phyloP scores from a whole-genome alignment of 2,797 vertebrate species.

The Gymnothorax reevesii region DNA sequence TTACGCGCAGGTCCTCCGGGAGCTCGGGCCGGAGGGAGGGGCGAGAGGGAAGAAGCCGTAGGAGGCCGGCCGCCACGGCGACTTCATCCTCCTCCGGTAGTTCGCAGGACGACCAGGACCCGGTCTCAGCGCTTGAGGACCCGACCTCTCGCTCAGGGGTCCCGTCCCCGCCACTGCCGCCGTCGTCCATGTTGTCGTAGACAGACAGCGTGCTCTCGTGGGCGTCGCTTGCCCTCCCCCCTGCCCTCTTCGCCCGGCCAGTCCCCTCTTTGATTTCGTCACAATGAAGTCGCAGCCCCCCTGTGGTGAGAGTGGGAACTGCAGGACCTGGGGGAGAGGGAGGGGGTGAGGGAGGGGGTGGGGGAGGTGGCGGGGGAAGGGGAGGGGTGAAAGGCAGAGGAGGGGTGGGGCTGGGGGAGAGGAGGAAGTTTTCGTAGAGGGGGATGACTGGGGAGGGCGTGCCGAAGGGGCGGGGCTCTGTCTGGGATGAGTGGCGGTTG shows the following conservation, averaged over 20 bases:
- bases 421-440: conserved; percentile 33
- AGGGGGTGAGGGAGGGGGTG: conserved; percentile 30
- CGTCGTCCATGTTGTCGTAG: conserved; percentile 66
- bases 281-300: conserved; percentile 52
- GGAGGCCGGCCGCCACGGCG: not conserved
- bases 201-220: conserved; percentile 69
- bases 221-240: conserved; percentile 42
- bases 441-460: conserved; percentile 30
- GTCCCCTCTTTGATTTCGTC: not conserved
- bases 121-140: conserved; percentile 46
- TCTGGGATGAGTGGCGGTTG: not conserved
- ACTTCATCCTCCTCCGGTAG: conserved; percentile 50
- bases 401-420: conserved; percentile 43
- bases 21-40: conserved; percentile 27
- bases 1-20: conserved; percentile 36
- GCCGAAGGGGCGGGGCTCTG: not conserved
- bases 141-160: conserved; percentile 37
- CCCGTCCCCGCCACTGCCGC: conserved; percentile 29
- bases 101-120: conserved; percentile 65
- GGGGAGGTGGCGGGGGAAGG: not conserved
- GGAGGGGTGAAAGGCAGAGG: conserved; percentile 20
- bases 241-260: not conserved
- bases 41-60: not conserved
- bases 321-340: conserved; percentile 17
- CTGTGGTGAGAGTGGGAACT: conserved; percentile 57